phyloP scores from a whole-genome alignment of 2,888 invertebrate species.

The Drosophila robusta region DNA sequence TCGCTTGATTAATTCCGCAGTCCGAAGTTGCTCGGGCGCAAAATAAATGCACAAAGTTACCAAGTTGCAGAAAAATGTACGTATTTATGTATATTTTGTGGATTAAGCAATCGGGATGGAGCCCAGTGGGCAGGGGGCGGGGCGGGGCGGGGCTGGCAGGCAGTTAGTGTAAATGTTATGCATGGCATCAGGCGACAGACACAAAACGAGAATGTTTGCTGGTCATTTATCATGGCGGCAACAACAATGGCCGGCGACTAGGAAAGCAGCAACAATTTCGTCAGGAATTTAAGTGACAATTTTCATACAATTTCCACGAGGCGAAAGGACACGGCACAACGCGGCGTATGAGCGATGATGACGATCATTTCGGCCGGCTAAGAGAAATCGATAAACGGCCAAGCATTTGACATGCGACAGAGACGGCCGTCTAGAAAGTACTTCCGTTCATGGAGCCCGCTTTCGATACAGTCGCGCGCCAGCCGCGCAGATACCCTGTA shows the following conservation, averaged over 20 bases:
- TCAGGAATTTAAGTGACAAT: conserved; percentile 74
- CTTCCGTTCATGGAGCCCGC: conserved; percentile 29
- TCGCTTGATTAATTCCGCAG: conserved; percentile 68
- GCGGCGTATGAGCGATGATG: conserved; percentile 73
- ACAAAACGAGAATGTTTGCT: conserved; percentile 50
- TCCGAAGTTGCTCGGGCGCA: conserved; percentile 13
- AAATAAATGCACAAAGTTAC: conserved; percentile 44
- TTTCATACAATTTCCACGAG: conserved; percentile 64
- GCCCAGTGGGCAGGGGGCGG: neutral
- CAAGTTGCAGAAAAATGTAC: conserved; percentile 32
- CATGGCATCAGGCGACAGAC: conserved; percentile 42
- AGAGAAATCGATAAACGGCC: conserved; percentile 64
- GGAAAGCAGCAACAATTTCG: conserved; percentile 53
- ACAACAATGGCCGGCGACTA: conserved; percentile 18
- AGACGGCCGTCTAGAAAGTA: conserved; percentile 28
- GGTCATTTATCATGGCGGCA: conserved; percentile 71
- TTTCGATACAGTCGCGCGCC: neutral
- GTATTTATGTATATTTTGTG: conserved; percentile 47
- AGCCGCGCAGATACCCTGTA: conserved; percentile 5
- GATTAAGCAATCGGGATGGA: conserved; percentile 27
- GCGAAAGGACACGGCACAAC: conserved; percentile 33
- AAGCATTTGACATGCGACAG: conserved; percentile 35
- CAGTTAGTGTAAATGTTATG: conserved; percentile 64
- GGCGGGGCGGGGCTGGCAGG: neutral
- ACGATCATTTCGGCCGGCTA: conserved; percentile 46